phyloP scores from a whole-genome alignment of 2,113 vertebrate species.

The Gymnocephalus cernua region DNA sequence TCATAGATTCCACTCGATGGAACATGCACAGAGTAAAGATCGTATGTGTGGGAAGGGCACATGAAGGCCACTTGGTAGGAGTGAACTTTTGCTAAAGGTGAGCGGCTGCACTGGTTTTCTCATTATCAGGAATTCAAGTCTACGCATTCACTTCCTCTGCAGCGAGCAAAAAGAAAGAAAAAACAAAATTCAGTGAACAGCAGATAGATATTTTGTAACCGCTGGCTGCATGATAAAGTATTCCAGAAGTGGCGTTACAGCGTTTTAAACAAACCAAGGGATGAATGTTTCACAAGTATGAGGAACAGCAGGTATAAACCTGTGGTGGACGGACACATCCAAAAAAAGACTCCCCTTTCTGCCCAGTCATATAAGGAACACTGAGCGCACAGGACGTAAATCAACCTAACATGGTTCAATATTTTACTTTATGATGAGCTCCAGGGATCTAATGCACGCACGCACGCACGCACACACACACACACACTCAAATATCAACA shows the following conservation, averaged over 20 bases:
- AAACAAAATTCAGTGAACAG: conserved; percentile 25
- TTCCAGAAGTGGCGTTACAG: conserved; percentile 70
- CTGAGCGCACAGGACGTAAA: conserved; percentile 60
- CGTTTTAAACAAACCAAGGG: conserved; percentile 77
- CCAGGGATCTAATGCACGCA: conserved; percentile 33
- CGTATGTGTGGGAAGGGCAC: conserved; percentile 39
- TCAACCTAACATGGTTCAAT: conserved; percentile 57
- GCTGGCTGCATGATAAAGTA: conserved; percentile 77
- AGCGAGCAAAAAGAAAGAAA: conserved; percentile 45
- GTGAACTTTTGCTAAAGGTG: conserved; percentile 63
- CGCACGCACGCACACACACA: neutral
- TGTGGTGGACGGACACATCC: conserved; percentile 64
- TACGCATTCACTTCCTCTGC: conserved; percentile 66
- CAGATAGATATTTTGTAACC: conserved; percentile 75
- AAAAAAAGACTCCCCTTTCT: conserved; percentile 73
- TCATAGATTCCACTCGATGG: neutral
- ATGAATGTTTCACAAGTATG: conserved; percentile 75
- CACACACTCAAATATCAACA: conserved; percentile 53
- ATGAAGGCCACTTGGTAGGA: conserved; percentile 45
- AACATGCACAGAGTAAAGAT: conserved; percentile 22
- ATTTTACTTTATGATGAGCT: conserved; percentile 45
- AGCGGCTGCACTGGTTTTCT: conserved; percentile 66
- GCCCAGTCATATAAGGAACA: conserved; percentile 80
- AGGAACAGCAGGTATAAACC: conserved; percentile 84
- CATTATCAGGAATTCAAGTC: conserved; percentile 73